Conservation (phyloP, 2,888 invertebrate species). For the Caenorhabditis afra region DNA sequence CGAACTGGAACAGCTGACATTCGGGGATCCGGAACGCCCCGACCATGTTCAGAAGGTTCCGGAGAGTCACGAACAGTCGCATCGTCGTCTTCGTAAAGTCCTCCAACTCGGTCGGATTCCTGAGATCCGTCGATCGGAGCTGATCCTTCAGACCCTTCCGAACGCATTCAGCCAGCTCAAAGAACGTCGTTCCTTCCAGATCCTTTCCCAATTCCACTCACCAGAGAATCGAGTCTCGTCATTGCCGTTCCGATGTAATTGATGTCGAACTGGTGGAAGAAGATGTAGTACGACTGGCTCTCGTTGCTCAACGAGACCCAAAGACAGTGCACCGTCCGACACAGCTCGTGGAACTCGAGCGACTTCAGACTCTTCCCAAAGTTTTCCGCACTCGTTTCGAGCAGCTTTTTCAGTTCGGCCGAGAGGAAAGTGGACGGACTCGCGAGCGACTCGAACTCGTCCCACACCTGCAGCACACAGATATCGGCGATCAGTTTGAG, state of each 20-base stretch:
- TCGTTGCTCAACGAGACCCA: slow-evolving; percentile 45
- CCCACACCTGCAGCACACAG: slow-evolving; percentile 63
- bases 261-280: slow-evolving; percentile 65
- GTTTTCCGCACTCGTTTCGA: slow-evolving; percentile 42
- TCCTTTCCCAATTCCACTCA: not conserved
- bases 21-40: slow-evolving; percentile 19
- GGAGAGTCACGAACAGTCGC: slow-evolving; percentile 54
- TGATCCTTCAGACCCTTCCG: slow-evolving; percentile 28
- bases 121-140: slow-evolving; percentile 32
- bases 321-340: slow-evolving; percentile 22
- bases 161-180: slow-evolving; percentile 36
- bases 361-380: slow-evolving; percentile 44
- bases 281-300: slow-evolving; percentile 51
- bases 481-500: slow-evolving; percentile 62
- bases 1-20: slow-evolving; percentile 48
- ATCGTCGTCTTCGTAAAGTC: slow-evolving; percentile 62
- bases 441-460: slow-evolving; percentile 37
- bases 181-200: not conserved
- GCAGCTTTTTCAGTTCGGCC: slow-evolving; percentile 36
- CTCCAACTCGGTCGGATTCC: slow-evolving; percentile 48
- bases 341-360: slow-evolving; percentile 36
- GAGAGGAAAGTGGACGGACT: slow-evolving; percentile 51
- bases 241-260: slow-evolving; percentile 53
- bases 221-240: slow-evolving; percentile 42
- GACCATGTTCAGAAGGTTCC: slow-evolving; percentile 30